These are phyloP conservation scores for Peromyscus californicus DNA, from an alignment of 2,113 vertebrate genomes.

Conservation along the genomic window DNA sequence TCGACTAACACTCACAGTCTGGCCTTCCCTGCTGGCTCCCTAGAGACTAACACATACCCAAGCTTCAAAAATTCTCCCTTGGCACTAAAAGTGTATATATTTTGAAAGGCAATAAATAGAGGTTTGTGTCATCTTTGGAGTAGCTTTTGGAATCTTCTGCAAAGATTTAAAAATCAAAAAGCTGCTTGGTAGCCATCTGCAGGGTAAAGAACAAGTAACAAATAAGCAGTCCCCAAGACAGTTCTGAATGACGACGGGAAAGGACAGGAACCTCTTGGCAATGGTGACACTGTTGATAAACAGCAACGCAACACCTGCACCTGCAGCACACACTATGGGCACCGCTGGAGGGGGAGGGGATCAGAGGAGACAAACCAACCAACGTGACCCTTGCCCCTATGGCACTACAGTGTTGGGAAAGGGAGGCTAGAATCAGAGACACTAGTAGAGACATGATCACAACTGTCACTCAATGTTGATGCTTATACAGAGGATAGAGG, in stretches of 20 bases:
- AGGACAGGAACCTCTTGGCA: not conserved
- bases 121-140: slow-evolving; percentile 65
- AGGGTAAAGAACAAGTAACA: slow-evolving; percentile 53
- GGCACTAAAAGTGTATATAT: slow-evolving; percentile 55
- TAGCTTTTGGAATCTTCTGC: slow-evolving; percentile 60
- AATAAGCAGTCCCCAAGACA: not conserved
- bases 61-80: slow-evolving; percentile 78
- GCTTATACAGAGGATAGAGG: rapidly evolving
- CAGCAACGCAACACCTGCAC: not conserved
- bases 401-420: not conserved
- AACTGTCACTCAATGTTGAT: not conserved
- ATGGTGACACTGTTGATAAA: not conserved
- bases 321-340: not conserved
- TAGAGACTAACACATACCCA: slow-evolving; percentile 75
- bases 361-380: not conserved
- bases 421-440: not conserved
- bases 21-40: slow-evolving; percentile 75
- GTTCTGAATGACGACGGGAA: not conserved
- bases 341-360: too few relatives aligned
- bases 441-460: not conserved
- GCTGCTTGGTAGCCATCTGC: slow-evolving; percentile 43
- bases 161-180: slow-evolving; percentile 75
- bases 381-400: not conserved
- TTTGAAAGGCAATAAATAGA: slow-evolving; percentile 76
- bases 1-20: slow-evolving; percentile 58